Base-by-base conservation (phyloP, 2,888 invertebrate genomes). In the Syrphus vitripennis region DNA sequence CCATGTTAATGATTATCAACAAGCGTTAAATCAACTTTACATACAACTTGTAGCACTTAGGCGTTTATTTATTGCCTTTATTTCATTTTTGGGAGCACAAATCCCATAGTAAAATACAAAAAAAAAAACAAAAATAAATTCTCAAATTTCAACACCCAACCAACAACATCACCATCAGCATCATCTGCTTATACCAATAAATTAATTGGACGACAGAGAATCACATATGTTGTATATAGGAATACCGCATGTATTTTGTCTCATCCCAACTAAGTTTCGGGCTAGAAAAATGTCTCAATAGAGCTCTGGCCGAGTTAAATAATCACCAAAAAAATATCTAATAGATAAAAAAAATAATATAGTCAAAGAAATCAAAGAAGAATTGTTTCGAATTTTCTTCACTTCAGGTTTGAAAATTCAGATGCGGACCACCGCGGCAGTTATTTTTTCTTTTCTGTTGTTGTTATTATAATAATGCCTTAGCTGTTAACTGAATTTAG, bases 141-240 rank as follows among this genome's bases (percentile, higher is more conserved):
- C 82, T 82, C 72, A 78, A 86, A 82, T 82, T 78, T 86, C 86
- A 86, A 86, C 86, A 82, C 86, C 86, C 69, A 78, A 67, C 82
- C 86, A 31, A 1, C 12, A 21, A 12, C 12, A 14, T 3, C 21
- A 21, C 7, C 37, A 83, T 61, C 72, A 83, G 63, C 72, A 74
- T 37, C 65, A 81, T 74, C 70, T 31, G 42, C 76, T 77, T 69
- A 59, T 67, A 16, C 72, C 77, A 72, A 86, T 86, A 86, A 86
- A 86, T 81, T 72, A 72, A 75, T 53, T 37, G 24, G 37, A 31
- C 26, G 9, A 26, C 16, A 48, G 29, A 37, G 29, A 53, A 29
- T 24, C 42, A 55, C 14, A 48, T 21, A 9, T 9, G 19, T 12
- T 9, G 5, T 65, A 14, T 24, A 26, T 1, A 19, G 9, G 29